Conservation (phyloP, 2,888 invertebrate genomes). For the Phasia obesa region DNA sequence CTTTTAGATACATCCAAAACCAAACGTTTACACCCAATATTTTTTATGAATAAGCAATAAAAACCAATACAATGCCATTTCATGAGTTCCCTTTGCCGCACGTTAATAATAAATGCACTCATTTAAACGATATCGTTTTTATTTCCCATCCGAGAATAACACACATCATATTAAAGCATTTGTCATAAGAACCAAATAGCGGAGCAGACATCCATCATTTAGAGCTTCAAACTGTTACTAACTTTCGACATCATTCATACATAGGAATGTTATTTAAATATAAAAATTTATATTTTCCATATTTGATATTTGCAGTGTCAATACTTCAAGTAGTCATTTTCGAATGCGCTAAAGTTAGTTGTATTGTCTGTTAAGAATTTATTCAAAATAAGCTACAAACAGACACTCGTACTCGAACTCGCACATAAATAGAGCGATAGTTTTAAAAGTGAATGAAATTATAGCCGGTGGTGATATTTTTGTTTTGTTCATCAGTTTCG, state of each 20-base stretch:
- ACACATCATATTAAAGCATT: too few species aligned
- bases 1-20: too few species aligned
- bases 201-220: constrained; percentile 31
- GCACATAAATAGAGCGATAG: constrained; percentile 55
- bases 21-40: too few species aligned
- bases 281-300: constrained; percentile 14
- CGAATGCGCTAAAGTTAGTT: constrained; percentile 11
- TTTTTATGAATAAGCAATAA: too few species aligned
- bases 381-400: constrained; percentile 68
- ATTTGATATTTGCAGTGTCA: constrained; percentile 16
- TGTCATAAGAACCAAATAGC: too few species aligned
- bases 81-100: too few species aligned
- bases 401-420: neutral
- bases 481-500: constrained; percentile 67
- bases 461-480: constrained; percentile 66
- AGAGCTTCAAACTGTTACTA: neutral
- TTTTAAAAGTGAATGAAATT: constrained; percentile 74
- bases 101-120: constrained; percentile 18
- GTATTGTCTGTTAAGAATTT: constrained; percentile 68
- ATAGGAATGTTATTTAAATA: constrained; percentile 3
- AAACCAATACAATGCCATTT: too few species aligned
- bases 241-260: neutral
- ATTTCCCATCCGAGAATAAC: neutral
- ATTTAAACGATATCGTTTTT: neutral
- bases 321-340: neutral